Conservation (phyloP, 1,140 invertebrate genomes). For the Anastrepha ludens region DNA sequence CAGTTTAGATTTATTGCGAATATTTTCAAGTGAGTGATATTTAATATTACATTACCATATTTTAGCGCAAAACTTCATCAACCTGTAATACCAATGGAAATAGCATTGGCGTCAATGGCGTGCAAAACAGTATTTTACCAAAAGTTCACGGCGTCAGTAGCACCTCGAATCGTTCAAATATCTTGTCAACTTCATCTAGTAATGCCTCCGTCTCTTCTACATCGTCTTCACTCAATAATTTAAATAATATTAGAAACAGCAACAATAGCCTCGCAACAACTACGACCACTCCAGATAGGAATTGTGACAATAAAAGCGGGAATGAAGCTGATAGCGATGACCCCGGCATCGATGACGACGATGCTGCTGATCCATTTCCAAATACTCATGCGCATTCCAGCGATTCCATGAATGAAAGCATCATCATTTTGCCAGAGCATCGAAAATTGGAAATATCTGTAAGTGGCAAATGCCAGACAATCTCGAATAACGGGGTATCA, state of each 20-base stretch:
- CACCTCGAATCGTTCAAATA: slow-evolving; percentile 52
- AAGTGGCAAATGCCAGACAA: slow-evolving; percentile 58
- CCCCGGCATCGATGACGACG: background rate
- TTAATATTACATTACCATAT: background rate
- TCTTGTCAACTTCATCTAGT: slow-evolving; percentile 55
- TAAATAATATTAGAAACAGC: background rate
- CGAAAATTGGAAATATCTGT: slow-evolving; percentile 60
- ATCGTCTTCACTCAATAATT: slow-evolving; percentile 43
- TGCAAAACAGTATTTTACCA: slow-evolving; percentile 55
- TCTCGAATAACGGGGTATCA: slow-evolving; percentile 52
- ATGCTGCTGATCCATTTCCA: background rate
- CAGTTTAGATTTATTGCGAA: background rate
- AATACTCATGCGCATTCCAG: background rate
- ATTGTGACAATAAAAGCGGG: slow-evolving; percentile 37
- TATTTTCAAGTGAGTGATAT: background rate
- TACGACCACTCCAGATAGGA: background rate
- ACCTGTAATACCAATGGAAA: background rate
- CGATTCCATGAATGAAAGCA: slow-evolving; percentile 60
- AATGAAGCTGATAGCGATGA: slow-evolving; percentile 22
- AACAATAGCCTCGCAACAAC: slow-evolving; percentile 32
- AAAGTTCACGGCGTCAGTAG: slow-evolving; percentile 43
- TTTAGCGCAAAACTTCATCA: background rate
- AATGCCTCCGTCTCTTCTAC: slow-evolving; percentile 25
- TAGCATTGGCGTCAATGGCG: slow-evolving; percentile 17
- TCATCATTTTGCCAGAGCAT: slow-evolving; percentile 61